Conservation (phyloP, 1,140 invertebrate species). For the Drosophila orena region DNA sequence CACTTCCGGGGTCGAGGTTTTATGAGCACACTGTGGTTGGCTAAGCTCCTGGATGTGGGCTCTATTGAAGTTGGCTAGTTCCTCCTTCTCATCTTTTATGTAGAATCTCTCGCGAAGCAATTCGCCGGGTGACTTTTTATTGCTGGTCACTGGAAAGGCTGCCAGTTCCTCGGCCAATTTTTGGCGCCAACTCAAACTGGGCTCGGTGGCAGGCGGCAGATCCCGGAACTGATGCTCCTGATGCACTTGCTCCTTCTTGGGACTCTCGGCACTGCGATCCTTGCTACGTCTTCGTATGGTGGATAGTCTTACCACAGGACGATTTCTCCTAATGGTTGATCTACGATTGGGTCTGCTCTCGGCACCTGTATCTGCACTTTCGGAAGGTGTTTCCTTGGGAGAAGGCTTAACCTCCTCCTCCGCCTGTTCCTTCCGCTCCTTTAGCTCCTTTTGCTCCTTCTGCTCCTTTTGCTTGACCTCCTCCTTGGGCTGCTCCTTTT, state of each 20-base stretch:
- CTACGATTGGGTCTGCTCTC: conserved; percentile 72
- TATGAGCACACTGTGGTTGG: neutral
- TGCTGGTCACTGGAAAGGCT: conserved; percentile 60
- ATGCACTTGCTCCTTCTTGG: conserved; percentile 61
- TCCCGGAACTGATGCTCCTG: conserved; percentile 70
- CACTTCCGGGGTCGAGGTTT: neutral
- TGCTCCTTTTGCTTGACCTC: neutral
- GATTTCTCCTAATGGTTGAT: conserved; percentile 88
- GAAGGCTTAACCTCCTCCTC: conserved; percentile 6
- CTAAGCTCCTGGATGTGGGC: conserved; percentile 2
- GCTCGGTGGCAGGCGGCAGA: conserved; percentile 61
- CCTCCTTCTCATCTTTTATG: conserved; percentile 87
- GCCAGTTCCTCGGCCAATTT: conserved; percentile 87
- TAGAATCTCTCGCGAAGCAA: conserved; percentile 91
- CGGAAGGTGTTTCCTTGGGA: conserved; percentile 1
- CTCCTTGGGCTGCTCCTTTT: neutral
- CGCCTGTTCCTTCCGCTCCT: conserved; percentile 9
- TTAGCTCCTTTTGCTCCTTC: neutral
- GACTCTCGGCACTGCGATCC: conserved; percentile 79
- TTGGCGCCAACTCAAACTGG: conserved; percentile 86
- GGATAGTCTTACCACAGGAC: conserved; percentile 90
- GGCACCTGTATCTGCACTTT: conserved; percentile 5
- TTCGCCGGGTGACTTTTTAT: conserved; percentile 89
- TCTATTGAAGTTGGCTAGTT: conserved; percentile 18
- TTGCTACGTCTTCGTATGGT: conserved; percentile 87